Evolutionary conservation across 2,113 vertebrate genomes (phyloP), one percentile per base, ranked within the genome.

Genomic region (Microtus oregoni): DNA sequence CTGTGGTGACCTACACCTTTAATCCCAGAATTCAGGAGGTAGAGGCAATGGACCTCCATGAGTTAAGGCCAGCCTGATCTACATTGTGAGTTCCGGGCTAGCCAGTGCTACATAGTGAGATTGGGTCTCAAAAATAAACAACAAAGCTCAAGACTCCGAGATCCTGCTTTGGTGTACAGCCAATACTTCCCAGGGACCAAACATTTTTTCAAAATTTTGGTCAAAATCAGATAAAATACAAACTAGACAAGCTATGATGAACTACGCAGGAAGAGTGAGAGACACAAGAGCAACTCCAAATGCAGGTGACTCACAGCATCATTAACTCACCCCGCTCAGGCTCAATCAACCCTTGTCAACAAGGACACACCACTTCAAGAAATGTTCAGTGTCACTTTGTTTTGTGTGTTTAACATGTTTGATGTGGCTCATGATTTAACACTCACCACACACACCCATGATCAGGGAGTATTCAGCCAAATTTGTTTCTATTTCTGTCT

Each of bases 241-340:
- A 30, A 91, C 82, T 83, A 86, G 17, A 81, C 0, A 95, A 11
- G 22, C 24, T 96, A 76, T 61, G 82, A 76, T 61, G 82, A 38
- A 50, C 52, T 91, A 89, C 35, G 47, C 72, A 79, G 82, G 35
- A 93, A 32, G 79, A 41, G 28, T 58, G 50, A 76, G 68, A 47
- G 19, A 90, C 13, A 87, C 13, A 90, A 30, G 19, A 92, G 30
- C 73, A 47, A 73, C 88, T 94, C 72, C 90, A 96, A 90, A 73
- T 83, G n/a, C 3, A 95, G 44, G n/a, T 20, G 73, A 91, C 32
- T 82, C 73, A 47, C 58, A 63, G 81, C 86, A 70, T 30, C 65
- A 89, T 61, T 93, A 87, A 89, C 79, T 93, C 55, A 92, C 76
- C 92, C 61, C 90, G 55, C 82, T 82, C 12, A 78, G 94, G 1